Percentiles rank a stretch among this genome's conserved stretches.
Conservation (phyloP, 2,888 invertebrate species). For the Drosophila infuscata region DNA sequence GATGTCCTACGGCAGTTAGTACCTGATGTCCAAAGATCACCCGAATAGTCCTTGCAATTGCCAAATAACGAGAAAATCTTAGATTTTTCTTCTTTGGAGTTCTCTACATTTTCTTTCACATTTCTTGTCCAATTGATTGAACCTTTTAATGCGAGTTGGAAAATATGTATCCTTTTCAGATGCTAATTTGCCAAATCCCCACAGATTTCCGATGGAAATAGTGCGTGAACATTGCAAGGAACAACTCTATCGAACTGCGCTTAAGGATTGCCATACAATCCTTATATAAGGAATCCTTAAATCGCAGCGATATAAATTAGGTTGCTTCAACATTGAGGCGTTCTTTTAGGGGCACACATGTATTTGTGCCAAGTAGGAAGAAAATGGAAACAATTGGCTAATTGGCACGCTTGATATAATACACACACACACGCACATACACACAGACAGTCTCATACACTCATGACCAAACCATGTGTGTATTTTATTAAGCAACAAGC, state of each 20-base stretch:
- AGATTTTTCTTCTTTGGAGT: accelerated
- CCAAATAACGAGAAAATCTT: neutral
- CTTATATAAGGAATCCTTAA: neutral
- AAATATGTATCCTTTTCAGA: neutral
- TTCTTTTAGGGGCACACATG: neutral
- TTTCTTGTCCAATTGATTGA: neutral
- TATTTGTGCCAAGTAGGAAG: neutral
- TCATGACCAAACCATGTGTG: neutral
- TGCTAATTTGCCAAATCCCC: neutral
- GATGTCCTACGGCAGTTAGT: neutral
- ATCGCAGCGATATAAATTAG: neutral
- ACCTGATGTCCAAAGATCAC: neutral
- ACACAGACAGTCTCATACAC: neutral
- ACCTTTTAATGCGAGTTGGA: accelerated
- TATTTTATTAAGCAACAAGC: slow-evolving; percentile 60
- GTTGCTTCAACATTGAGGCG: neutral
- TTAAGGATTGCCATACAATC: neutral
- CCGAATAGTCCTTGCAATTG: too few relatives aligned
- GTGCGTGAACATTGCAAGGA: neutral
- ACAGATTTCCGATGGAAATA: neutral
- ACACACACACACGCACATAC: neutral
- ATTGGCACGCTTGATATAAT: neutral
- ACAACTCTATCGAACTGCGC: neutral
- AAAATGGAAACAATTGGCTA: neutral
- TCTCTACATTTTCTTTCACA: neutral